A percentile compares a stretch with the other conserved stretches of the same genome.
These are phyloP conservation scores for Chlorodrepanis virens DNA, from an alignment of 2,113 vertebrate genomes.

Conservation along the genomic window DNA sequence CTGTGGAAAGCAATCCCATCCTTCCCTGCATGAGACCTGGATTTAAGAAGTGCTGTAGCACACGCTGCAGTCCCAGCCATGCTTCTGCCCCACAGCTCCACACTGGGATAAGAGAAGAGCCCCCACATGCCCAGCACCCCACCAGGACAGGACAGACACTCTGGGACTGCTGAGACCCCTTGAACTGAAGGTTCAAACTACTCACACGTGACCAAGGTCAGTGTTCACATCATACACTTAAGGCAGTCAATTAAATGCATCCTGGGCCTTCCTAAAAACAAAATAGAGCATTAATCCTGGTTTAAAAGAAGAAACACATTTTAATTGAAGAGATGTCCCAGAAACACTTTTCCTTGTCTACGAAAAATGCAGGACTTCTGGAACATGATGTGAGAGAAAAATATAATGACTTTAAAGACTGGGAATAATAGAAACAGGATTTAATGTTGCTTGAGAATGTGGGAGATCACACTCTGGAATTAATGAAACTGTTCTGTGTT, in stretches of 20 bases:
- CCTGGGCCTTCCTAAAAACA: neutral
- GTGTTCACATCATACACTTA: neutral
- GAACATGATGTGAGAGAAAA: neutral
- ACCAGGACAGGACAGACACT: neutral
- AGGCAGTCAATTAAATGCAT: neutral
- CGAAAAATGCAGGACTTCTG: neutral
- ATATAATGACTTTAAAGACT: neutral
- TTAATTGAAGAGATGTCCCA: neutral
- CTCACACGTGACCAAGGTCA: neutral
- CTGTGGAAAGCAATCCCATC: neutral
- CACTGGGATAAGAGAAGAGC: fast-evolving
- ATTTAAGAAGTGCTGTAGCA: neutral
- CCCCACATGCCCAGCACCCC: fast-evolving
- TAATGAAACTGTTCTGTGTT: neutral
- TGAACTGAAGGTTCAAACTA: neutral
- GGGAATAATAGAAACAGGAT: neutral
- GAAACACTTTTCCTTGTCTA: neutral
- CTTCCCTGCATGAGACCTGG: neutral
- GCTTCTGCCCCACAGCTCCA: fast-evolving
- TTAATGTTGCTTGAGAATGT: fast-evolving
- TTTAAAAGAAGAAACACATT: neutral
- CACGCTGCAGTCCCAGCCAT: neutral
- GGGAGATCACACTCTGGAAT: neutral
- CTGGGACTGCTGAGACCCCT: neutral
- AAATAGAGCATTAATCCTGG: neutral